Conservation (phyloP, 1,140 invertebrate genomes). For the Zaprionus vittiger region DNA sequence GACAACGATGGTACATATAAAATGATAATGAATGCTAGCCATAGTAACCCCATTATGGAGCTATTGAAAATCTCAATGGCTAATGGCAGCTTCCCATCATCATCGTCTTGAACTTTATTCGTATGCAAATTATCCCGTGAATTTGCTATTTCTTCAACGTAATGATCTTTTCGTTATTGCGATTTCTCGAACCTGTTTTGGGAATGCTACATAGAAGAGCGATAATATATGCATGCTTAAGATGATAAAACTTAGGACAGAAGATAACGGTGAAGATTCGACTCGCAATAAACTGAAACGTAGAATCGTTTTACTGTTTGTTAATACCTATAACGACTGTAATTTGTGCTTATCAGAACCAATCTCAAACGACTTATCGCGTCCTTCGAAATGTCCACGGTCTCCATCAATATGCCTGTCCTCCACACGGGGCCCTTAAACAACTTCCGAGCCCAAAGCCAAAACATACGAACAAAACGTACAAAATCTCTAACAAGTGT, state of each 20-base stretch:
- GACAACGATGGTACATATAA: not conserved
- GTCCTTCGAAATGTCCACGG: slow-evolving; percentile 48
- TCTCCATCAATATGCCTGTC: slow-evolving; percentile 9
- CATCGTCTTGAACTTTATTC: slow-evolving; percentile 35
- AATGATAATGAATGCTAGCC: slow-evolving; percentile 34
- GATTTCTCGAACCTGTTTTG: slow-evolving; percentile 35
- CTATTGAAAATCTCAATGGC: slow-evolving; percentile 45
- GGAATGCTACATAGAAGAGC: not conserved
- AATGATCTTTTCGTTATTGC: slow-evolving; percentile 6
- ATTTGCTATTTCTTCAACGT: slow-evolving; percentile 43
- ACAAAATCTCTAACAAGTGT: slow-evolving; percentile 78
- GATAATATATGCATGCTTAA: slow-evolving; percentile 11
- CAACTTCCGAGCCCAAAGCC: slow-evolving; percentile 38
- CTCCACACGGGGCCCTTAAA: slow-evolving; percentile 18
- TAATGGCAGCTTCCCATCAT: slow-evolving; percentile 32
- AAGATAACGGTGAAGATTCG: not conserved
- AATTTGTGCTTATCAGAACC: slow-evolving; percentile 41
- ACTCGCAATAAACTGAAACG: not conserved
- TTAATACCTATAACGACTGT: not conserved
- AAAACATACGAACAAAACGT: slow-evolving; percentile 35
- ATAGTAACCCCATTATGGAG: slow-evolving; percentile 56
- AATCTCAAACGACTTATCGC: slow-evolving; percentile 62
- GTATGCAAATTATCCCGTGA: slow-evolving; percentile 62
- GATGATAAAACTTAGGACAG: not conserved
- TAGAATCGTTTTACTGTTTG: not conserved